Base-by-base conservation (phyloP, 1,140 invertebrate genomes). In the honey bee (Apis mellifera) region DNA sequence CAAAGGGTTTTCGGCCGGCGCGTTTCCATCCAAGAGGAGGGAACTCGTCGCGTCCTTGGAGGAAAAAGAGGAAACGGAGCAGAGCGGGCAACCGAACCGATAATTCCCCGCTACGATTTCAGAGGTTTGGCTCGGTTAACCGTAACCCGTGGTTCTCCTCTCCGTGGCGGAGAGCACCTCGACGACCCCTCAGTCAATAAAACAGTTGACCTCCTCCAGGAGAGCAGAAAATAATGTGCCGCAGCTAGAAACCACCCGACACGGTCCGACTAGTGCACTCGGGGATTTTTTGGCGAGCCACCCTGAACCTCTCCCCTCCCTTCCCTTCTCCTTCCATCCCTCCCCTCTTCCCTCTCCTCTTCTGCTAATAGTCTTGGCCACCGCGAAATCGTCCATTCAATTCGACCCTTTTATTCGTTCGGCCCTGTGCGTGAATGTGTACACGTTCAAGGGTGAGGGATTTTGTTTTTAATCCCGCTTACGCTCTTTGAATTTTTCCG, bases 91-190 rank as follows among this genome's bases (percentile, higher is more conserved):
- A 85, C 80, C 83, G 65, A 76, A 85, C 84, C 89, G 91, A 92
- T 92, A 92, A 92, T 85, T 90, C 86, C 84, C 84, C 83, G 87
- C 84, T 85, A 85, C 86, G 90, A 89, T 89, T 90, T 90, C 85
- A 89, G 88, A 87, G 90, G 90, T 89, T 89, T 86, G 83, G 83
- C 88, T 91, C 90, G 90, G 90, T 90, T 92, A 91, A 92, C 90
- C 90, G 90, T 90, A 90, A 92, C 85, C 32, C 89, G 89, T 90
- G 86, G 88, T 89, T 88, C 60, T 62, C 85, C 90, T 88, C 60
- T 62, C 85, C 90, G 86, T 90, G 90, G 90, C 89, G n/a, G n/a
- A 86, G 89, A 84, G 90, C 89, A 90, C 88, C 87, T 89, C 82
- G 78, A 73, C 82, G 78, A 73, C 83, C 86, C 85, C 86, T 87